These are phyloP conservation scores for Pecten maximus DNA, from an alignment of 2,888 invertebrate species.

Conservation along the genomic window DNA sequence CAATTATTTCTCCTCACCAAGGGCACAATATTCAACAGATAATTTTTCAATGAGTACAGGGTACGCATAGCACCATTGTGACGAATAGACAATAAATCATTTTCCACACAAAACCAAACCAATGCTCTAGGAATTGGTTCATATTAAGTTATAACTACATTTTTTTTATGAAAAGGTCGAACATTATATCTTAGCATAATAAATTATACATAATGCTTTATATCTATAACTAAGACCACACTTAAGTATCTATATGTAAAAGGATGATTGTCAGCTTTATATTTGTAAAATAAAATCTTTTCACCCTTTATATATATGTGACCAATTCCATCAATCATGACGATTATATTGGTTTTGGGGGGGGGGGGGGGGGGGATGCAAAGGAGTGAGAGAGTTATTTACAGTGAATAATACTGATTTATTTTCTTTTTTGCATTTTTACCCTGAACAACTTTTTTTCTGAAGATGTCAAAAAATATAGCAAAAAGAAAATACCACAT, in stretches of 20 bases:
- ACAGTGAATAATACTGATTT: too few species aligned
- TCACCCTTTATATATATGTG: too few species aligned
- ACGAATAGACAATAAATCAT: background rate
- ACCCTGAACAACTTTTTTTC: too few species aligned
- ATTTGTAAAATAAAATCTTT: too few species aligned
- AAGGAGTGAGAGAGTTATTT: too few species aligned
- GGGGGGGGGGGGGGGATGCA: too few species aligned
- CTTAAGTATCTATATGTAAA: background rate
- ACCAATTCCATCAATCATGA: too few species aligned
- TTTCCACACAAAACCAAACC: background rate
- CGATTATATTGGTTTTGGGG: too few species aligned
- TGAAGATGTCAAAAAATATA: too few species aligned
- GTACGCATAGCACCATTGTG: background rate
- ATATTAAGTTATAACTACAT: background rate
- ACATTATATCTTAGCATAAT: background rate
- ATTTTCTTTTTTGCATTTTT: too few species aligned
- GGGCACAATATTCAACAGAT: background rate
- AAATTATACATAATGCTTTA: background rate
- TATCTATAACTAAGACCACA: background rate
- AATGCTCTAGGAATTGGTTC: background rate
- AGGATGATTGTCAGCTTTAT: too few species aligned
- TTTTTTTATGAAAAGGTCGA: constrained; percentile 1
- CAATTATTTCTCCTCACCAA: background rate
- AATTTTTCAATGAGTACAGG: background rate
- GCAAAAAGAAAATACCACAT: too few species aligned